Conservation (phyloP, 2,113 vertebrate species). For the Anolis carolinensis region DNA sequence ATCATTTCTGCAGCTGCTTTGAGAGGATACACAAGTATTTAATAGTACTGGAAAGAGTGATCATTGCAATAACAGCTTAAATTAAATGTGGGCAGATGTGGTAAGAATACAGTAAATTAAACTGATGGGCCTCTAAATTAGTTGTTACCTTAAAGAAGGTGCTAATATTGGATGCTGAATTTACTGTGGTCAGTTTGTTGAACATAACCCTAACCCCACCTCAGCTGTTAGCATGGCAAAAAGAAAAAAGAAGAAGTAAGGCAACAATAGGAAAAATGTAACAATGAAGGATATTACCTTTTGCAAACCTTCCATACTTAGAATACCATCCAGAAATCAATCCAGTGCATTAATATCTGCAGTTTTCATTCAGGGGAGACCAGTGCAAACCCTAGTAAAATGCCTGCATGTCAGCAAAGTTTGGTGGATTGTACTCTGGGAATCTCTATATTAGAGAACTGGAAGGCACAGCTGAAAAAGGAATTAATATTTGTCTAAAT, state of each 20-base stretch:
- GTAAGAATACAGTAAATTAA: background rate
- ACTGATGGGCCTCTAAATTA: constrained; percentile 7
- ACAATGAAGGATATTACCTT: background rate
- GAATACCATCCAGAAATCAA: too few relatives aligned
- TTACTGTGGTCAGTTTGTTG: background rate
- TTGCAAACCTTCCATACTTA: too few relatives aligned
- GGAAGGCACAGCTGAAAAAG: background rate
- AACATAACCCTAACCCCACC: background rate
- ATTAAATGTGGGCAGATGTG: background rate
- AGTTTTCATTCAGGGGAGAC: background rate
- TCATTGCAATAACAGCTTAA: constrained; percentile 3
- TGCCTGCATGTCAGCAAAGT: background rate
- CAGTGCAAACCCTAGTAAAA: background rate
- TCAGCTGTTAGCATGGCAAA: background rate
- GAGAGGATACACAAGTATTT: background rate
- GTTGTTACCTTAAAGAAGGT: background rate
- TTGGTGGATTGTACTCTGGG: background rate
- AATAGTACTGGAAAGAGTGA: background rate
- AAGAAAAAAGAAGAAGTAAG: background rate
- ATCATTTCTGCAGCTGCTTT: background rate
- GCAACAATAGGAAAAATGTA: background rate
- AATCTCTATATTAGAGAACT: background rate
- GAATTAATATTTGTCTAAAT: background rate
- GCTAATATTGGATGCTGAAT: background rate
- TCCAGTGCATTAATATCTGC: background rate